Evolutionary conservation across 2,113 vertebrate species (phyloP).

Genomic region (Ophiodon elongatus): DNA sequence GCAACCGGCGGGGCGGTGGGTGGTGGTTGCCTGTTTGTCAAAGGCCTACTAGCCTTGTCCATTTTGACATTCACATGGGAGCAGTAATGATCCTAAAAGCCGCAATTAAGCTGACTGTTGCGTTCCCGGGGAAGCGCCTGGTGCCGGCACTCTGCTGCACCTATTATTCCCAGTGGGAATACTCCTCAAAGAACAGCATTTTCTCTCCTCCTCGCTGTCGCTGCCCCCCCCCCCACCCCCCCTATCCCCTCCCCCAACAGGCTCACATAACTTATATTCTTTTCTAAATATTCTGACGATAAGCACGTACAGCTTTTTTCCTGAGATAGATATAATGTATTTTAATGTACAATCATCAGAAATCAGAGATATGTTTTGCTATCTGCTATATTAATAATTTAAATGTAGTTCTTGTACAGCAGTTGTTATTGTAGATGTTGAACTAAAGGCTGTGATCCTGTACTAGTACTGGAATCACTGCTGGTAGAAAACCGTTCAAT

Average conservation of each 20-base stretch:
- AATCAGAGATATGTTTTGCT: neutral
- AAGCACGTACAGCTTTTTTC: neutral
- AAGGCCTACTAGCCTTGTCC: slow-evolving; percentile 81
- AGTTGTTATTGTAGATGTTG: neutral
- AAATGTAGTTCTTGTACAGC: neutral
- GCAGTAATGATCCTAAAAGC: slow-evolving; percentile 88
- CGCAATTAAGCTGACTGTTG: slow-evolving; percentile 86
- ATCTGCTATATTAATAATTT: neutral
- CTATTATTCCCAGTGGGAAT: slow-evolving; percentile 84
- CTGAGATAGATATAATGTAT: neutral
- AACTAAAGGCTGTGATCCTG: neutral
- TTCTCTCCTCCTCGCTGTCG: slow-evolving; percentile 39
- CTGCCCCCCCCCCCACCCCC: too few species aligned
- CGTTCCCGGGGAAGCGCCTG: slow-evolving; percentile 80
- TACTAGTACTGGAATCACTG: neutral
- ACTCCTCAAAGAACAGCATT: slow-evolving; percentile 71
- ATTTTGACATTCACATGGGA: slow-evolving; percentile 87
- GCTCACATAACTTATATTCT: slow-evolving; percentile 52
- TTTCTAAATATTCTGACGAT: slow-evolving; percentile 4
- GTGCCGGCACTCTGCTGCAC: slow-evolving; percentile 70
- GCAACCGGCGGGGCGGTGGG: slow-evolving; percentile 61
- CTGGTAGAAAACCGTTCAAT: neutral
- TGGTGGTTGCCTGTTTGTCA: slow-evolving; percentile 81
- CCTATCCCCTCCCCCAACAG: neutral
- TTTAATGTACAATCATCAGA: neutral